Evolutionary conservation across 2,797 vertebrate species (phyloP).

Genomic region (Acridotheres tristis): DNA sequence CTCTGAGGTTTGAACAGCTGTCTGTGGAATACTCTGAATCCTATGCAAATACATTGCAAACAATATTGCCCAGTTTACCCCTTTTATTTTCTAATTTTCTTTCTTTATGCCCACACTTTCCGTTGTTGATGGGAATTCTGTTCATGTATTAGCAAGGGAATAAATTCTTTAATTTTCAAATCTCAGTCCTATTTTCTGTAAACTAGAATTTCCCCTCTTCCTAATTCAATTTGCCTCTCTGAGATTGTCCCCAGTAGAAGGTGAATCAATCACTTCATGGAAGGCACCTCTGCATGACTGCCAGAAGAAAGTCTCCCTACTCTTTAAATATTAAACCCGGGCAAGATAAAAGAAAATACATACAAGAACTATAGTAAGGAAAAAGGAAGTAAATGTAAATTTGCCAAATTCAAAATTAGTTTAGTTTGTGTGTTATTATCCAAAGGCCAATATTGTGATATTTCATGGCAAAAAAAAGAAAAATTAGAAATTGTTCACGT

Average conservation of each 20-base stretch:
- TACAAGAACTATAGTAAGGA: background rate
- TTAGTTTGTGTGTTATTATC: background rate
- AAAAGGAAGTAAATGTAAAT: background rate
- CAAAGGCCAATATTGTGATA: background rate
- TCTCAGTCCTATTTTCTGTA: background rate
- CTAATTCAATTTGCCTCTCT: constrained; percentile 34
- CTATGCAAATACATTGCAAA: background rate
- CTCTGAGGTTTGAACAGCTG: background rate
- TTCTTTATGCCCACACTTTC: background rate
- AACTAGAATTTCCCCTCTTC: background rate
- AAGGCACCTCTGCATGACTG: constrained; percentile 28
- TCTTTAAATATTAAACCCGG: background rate
- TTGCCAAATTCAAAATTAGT: background rate
- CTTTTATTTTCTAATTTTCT: background rate
- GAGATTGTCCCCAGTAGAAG: background rate
- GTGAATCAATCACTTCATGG: background rate
- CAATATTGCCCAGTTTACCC: accelerated
- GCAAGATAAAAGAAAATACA: background rate
- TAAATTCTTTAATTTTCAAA: constrained; percentile 16
- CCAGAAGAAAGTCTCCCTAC: background rate
- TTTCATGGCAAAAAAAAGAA: background rate
- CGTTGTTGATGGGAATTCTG: background rate
- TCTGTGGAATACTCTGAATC: background rate
- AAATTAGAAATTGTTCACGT: accelerated
- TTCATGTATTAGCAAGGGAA: background rate